phyloP scores from a whole-genome alignment of 2,797 vertebrate species.

The Petrocephalus sullivani region DNA sequence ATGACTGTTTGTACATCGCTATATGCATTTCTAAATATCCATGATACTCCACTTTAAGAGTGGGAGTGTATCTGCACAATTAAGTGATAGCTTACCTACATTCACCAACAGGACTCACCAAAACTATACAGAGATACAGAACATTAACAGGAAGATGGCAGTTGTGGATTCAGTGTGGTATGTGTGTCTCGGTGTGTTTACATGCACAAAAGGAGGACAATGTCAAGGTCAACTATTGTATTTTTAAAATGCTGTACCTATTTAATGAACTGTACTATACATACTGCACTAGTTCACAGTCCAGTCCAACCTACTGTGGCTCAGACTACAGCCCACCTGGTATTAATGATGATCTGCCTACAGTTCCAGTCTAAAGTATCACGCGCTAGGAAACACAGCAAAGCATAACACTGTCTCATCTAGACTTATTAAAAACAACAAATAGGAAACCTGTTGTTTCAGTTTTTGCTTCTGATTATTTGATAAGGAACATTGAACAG shows the following conservation, averaged over 20 bases:
- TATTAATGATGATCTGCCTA: slow-evolving; percentile 40
- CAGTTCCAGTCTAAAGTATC: slow-evolving; percentile 38
- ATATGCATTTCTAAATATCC: slow-evolving; percentile 40
- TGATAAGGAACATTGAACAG: slow-evolving; percentile 24
- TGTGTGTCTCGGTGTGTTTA: slow-evolving; percentile 18
- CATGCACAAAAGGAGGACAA: slow-evolving; percentile 26
- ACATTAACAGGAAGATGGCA: slow-evolving; percentile 53
- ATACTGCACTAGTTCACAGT: slow-evolving; percentile 59
- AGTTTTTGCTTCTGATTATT: slow-evolving; percentile 15
- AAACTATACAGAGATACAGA: slow-evolving; percentile 58
- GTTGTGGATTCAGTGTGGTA: slow-evolving; percentile 23
- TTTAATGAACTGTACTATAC: slow-evolving; percentile 53
- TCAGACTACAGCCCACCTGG: background rate
- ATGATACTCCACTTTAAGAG: slow-evolving; percentile 14
- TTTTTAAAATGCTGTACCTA: slow-evolving; percentile 38
- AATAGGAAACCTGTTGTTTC: slow-evolving; percentile 2
- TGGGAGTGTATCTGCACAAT: background rate
- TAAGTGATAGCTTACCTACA: slow-evolving; percentile 42
- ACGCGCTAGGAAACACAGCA: slow-evolving; percentile 17
- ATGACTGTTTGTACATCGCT: background rate
- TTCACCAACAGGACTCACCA: slow-evolving; percentile 50
- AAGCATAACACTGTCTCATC: slow-evolving; percentile 11
- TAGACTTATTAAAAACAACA: slow-evolving; percentile 6
- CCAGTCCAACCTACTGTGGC: slow-evolving; percentile 21
- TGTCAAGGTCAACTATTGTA: slow-evolving; percentile 27